Percentiles rank a stretch among this genome's conserved stretches.
Evolutionary conservation across 2,113 vertebrate species (phyloP).

Genomic region (Channa maculata): DNA sequence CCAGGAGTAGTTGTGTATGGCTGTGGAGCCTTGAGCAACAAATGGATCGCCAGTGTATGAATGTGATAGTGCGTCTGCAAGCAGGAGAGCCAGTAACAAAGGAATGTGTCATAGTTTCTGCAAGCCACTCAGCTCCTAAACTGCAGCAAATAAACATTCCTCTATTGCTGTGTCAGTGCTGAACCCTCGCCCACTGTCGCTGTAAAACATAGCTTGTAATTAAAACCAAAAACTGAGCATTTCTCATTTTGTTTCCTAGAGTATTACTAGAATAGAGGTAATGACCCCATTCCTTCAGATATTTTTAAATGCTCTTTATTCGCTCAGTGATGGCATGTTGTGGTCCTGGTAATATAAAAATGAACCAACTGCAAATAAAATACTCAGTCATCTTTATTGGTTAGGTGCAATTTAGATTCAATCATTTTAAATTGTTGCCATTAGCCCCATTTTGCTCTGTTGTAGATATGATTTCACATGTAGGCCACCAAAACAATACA

Average conservation of each 20-base stretch:
- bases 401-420: slow-evolving; percentile 11
- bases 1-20: not conserved
- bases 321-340: not conserved
- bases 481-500: not conserved
- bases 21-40: slow-evolving; percentile 40
- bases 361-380: slow-evolving; percentile 17
- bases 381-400: not conserved
- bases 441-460: not conserved
- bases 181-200: slow-evolving; percentile 77
- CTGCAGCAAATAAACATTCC: slow-evolving; percentile 88
- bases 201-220: slow-evolving; percentile 83
- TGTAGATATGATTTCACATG: not conserved
- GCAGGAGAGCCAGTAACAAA: slow-evolving; percentile 73
- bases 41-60: slow-evolving; percentile 40
- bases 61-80: slow-evolving; percentile 47
- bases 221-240: slow-evolving; percentile 80
- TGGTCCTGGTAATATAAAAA: slow-evolving; percentile 17
- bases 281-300: slow-evolving; percentile 42
- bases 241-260: slow-evolving; percentile 63
- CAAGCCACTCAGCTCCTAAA: slow-evolving; percentile 81
- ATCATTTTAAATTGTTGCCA: slow-evolving; percentile 1
- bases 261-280: slow-evolving; percentile 56
- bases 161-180: slow-evolving; percentile 82
- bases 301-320: too few relatives aligned
- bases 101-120: slow-evolving; percentile 85